These are phyloP conservation scores for Champsocephalus esox DNA, from an alignment of 2,797 vertebrate species.

Conservation along the genomic window DNA sequence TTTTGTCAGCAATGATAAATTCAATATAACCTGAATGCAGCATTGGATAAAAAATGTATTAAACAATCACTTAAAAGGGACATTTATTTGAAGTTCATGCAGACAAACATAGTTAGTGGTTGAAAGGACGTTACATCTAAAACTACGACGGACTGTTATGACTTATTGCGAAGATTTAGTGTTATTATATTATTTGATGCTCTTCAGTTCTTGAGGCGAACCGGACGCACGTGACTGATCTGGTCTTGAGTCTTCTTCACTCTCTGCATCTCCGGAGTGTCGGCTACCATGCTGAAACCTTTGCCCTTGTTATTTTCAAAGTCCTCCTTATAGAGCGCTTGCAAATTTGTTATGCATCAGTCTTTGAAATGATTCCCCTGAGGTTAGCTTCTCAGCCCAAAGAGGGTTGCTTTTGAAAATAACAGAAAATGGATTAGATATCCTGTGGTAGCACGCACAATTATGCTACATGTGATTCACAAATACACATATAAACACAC, in stretches of 20 bases:
- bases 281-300: conserved; percentile 93
- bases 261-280: conserved; percentile 95
- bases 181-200: not conserved
- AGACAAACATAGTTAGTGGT: conserved; percentile 19
- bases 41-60: conserved; percentile 13
- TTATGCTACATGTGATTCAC: not conserved
- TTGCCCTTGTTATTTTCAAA: conserved; percentile 97
- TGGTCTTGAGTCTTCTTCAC: conserved; percentile 96
- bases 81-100: not conserved
- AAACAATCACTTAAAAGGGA: not conserved
- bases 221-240: conserved; percentile 90
- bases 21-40: conserved; percentile 34
- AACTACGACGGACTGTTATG: not conserved
- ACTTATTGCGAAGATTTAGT: not conserved
- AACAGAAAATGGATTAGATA: not conserved
- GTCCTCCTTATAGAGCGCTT: conserved; percentile 97
- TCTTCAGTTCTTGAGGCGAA: not conserved
- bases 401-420: not conserved
- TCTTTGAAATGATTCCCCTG: not conserved
- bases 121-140: not conserved
- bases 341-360: conserved; percentile 52
- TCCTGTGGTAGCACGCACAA: not conserved
- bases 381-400: conserved; percentile 1
- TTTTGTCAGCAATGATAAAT: not conserved
- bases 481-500: conserved; percentile 19